Conservation (phyloP, 2,888 invertebrate genomes). For the Lasius fuliginosus region DNA sequence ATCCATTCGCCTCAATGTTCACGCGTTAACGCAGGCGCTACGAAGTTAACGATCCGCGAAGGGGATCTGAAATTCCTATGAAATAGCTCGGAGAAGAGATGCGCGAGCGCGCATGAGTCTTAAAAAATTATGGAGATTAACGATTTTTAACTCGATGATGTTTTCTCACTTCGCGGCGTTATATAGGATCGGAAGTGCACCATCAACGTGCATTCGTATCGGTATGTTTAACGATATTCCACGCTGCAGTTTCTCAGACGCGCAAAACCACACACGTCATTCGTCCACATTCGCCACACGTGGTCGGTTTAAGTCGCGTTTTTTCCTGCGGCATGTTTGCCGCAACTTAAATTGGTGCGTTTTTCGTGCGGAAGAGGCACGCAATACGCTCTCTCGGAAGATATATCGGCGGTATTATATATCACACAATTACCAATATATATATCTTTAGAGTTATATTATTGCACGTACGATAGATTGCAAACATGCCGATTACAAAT, state of each 20-base stretch:
- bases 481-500: neutral
- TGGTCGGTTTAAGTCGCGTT: neutral
- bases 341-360: neutral
- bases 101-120: neutral
- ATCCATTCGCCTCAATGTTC: neutral
- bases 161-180: neutral
- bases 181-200: neutral
- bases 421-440: neutral
- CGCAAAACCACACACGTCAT: constrained; percentile 6
- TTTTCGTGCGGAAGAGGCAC: neutral
- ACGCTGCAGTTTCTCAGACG: neutral
- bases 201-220: constrained; percentile 2
- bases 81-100: neutral
- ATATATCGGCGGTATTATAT: neutral
- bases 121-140: neutral
- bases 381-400: neutral
- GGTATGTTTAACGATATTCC: neutral
- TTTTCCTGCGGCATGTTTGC: neutral
- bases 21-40: neutral
- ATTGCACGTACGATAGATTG: neutral
- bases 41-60: neutral
- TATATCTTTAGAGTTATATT: neutral
- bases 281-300: constrained; percentile 10
- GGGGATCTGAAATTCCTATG: neutral
- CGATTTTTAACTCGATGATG: neutral